Conservation (phyloP, 1,140 invertebrate species). For the Orius insidiosus region DNA sequence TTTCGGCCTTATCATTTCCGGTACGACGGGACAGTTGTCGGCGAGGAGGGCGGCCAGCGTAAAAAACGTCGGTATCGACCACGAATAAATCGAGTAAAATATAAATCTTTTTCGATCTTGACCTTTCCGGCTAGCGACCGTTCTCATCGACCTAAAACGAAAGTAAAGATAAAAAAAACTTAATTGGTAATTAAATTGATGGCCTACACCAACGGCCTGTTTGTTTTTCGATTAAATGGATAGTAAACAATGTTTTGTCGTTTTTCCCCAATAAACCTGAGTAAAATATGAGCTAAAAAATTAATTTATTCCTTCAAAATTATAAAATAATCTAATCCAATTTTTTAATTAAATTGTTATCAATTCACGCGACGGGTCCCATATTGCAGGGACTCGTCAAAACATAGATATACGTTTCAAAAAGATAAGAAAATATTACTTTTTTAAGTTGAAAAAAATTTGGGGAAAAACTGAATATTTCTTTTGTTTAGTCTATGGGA, state of each 20-base stretch:
- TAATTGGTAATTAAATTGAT: background rate
- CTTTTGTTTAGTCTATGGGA: too few relatives aligned
- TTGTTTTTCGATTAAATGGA: too few relatives aligned
- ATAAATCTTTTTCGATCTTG: slow-evolving; percentile 27
- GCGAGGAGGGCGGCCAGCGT: slow-evolving; percentile 34
- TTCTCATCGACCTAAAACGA: background rate
- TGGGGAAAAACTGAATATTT: too few relatives aligned
- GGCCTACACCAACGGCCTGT: too few relatives aligned
- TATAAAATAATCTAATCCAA: background rate
- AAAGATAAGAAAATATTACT: background rate
- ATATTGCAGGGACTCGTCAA: background rate
- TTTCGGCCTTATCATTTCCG: background rate
- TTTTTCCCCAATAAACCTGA: too few relatives aligned
- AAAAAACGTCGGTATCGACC: slow-evolving; percentile 39
- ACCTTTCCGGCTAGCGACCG: background rate
- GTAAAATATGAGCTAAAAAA: background rate
- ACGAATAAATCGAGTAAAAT: slow-evolving; percentile 49
- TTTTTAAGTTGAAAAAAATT: too few relatives aligned
- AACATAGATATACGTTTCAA: background rate
- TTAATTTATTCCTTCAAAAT: background rate
- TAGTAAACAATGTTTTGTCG: too few relatives aligned
- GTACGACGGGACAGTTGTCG: slow-evolving; percentile 29
- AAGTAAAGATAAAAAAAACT: slow-evolving; percentile 2
- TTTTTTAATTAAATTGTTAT: background rate
- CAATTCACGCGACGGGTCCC: too few relatives aligned